Evolutionary conservation across 2,888 invertebrate species (phyloP), one percentile per base, ranked within the genome.

Genomic region (Heliconius aoede): DNA sequence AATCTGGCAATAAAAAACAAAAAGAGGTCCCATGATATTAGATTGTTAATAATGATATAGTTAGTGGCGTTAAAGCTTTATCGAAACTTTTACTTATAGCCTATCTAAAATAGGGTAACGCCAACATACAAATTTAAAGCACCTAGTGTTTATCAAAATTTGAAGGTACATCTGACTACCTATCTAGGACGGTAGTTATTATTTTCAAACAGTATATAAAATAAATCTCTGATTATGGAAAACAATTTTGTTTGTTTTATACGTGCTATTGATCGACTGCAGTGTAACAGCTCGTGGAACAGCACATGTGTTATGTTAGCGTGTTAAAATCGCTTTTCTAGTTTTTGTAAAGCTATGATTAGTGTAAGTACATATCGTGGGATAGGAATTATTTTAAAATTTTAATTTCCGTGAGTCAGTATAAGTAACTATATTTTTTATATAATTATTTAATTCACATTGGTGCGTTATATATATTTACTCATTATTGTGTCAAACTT

Each of bases 221-320:
- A 30, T 30, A 55, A 7, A n/a, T 51, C 7, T 11, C 13, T 55
- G n/a, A 13, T 55, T 28, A 15, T 51, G 30, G 30, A 69, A 68
- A 69, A 30, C 55, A 30, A 82, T 84, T 85, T 86, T 89, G 90
- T 91, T 90, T 91, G 88, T 87, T 88, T 89, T 89, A 86, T 84
- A 84, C 86, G 83, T 83, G 83, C 82, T 87, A 87, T 86, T 88
- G 88, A 90, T 88, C 88, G 89, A 91, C 87, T 89, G 87, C 87
- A 87, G 87, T 84, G 83, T 85, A 84, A 82, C 85, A 90, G 85
- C 88, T 89, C 85, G 89, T 87, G 88, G 89, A 86, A 81, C 83
- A 72, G 80, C 84, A 87, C 90, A 91, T 88, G 86, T 92, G 91
- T 86, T 85, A 83, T 69, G 81, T 83, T 76, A 78, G 76, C 72